A percentile compares a stretch with the other conserved stretches of the same genome.
Conservation (phyloP, 2,797 vertebrate species). For the Lepus townsendii region DNA sequence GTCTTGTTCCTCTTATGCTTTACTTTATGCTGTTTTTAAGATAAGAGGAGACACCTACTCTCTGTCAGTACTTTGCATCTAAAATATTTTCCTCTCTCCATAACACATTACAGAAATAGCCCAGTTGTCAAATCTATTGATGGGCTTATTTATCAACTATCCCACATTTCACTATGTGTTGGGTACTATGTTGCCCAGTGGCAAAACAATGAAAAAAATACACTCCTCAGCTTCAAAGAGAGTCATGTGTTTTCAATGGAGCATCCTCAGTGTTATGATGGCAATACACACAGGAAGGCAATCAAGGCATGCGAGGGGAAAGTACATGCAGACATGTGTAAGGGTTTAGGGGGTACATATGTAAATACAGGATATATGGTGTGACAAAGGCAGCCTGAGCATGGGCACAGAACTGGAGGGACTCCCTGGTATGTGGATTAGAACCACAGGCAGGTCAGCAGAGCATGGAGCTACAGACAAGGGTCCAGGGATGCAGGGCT, state of each 20-base stretch:
- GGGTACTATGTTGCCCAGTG: conserved; percentile 10
- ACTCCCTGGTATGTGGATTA: too few species aligned
- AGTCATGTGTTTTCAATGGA: conserved; percentile 6
- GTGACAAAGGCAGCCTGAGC: neutral
- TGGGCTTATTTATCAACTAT: conserved; percentile 15
- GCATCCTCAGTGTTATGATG: neutral
- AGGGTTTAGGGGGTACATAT: neutral
- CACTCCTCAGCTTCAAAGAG: neutral
- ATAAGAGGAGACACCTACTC: conserved; percentile 20
- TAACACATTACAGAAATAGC: conserved; percentile 25
- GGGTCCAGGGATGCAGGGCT: neutral
- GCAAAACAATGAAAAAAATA: conserved; percentile 58
- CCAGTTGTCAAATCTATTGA: conserved; percentile 61
- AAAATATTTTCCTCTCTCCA: conserved; percentile 53
- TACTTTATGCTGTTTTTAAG: conserved; percentile 22
- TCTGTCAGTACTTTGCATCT: conserved; percentile 49
- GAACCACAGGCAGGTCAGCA: neutral
- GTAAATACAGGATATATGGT: neutral
- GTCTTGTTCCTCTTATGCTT: neutral
- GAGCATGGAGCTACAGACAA: neutral
- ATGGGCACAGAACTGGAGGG: neutral
- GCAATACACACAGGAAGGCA: neutral
- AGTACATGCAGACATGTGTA: too few species aligned
- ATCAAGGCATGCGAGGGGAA: neutral
- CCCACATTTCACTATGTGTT: conserved; percentile 47